phyloP scores from a whole-genome alignment of 2,888 invertebrate genomes.

The Melangyna quadrimaculata region DNA sequence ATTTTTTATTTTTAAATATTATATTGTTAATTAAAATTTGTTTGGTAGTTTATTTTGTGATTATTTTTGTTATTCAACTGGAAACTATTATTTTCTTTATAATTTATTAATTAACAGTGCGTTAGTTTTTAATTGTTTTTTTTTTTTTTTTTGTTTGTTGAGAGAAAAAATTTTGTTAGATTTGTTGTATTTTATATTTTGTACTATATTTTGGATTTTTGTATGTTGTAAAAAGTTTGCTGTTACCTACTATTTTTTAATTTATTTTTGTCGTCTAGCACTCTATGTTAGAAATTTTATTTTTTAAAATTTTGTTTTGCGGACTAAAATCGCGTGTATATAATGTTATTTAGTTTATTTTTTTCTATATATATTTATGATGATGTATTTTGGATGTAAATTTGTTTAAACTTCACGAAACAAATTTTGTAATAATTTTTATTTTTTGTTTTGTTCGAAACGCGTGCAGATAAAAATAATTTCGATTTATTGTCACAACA shows the following conservation, averaged over 20 bases:
- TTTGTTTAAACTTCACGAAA: constrained; percentile 45
- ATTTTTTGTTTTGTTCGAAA: constrained; percentile 35
- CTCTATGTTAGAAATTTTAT: constrained; percentile 51
- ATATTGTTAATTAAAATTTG: constrained; percentile 66
- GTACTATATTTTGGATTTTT: constrained; percentile 71
- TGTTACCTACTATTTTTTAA: constrained; percentile 28
- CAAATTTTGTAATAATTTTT: background rate
- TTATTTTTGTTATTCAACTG: constrained; percentile 67
- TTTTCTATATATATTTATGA: constrained; percentile 25
- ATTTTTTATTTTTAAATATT: constrained; percentile 56
- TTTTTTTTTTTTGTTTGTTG: too few relatives aligned
- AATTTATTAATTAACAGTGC: constrained; percentile 69
- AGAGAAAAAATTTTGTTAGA: constrained; percentile 56
- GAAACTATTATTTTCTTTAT: constrained; percentile 41
- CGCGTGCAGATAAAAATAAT: constrained; percentile 48
- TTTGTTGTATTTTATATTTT: constrained; percentile 67
- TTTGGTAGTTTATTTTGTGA: constrained; percentile 71
- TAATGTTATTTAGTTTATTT: constrained; percentile 20
- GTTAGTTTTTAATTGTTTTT: constrained; percentile 66
- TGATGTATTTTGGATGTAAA: constrained; percentile 59
- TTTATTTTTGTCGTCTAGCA: constrained; percentile 47
- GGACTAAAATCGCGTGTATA: constrained; percentile 69
- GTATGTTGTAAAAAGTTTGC: constrained; percentile 65
- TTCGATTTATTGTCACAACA: constrained; percentile 65
- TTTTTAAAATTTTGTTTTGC: constrained; percentile 39